Conservation (phyloP, 1,140 invertebrate genomes). For the Cherax destructor region DNA sequence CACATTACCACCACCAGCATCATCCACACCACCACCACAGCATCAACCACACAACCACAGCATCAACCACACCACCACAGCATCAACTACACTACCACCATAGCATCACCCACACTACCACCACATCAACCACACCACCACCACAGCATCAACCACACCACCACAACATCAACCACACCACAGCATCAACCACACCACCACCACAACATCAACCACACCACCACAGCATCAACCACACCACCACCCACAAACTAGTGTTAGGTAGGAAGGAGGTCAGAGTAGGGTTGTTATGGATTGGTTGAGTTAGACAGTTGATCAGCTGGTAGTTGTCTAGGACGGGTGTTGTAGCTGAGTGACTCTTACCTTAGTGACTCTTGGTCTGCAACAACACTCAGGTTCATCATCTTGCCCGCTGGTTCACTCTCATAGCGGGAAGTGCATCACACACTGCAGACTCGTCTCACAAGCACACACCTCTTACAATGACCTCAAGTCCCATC, state of each 20-base stretch:
- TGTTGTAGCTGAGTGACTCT: background rate
- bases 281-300: slow-evolving; percentile 24
- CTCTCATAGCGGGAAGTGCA: slow-evolving; percentile 54
- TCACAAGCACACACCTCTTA: background rate
- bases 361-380: slow-evolving; percentile 53
- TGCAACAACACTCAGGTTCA: slow-evolving; percentile 45
- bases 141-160: too few relatives aligned
- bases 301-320: background rate
- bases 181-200: background rate
- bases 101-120: too few relatives aligned
- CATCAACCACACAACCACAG: too few relatives aligned
- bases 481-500: background rate
- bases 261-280: background rate
- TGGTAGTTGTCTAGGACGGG: background rate
- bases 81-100: too few relatives aligned
- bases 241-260: too few relatives aligned
- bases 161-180: background rate
- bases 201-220: too few relatives aligned
- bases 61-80: too few relatives aligned
- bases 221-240: background rate
- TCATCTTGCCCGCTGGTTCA: slow-evolving; percentile 60
- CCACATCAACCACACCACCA: too few relatives aligned
- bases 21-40: too few relatives aligned
- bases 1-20: background rate
- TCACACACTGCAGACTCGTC: background rate